Evolutionary conservation across 2,888 invertebrate genomes (phyloP), one percentile per base, ranked within the genome.

Genomic region (Nemurella pictetii): DNA sequence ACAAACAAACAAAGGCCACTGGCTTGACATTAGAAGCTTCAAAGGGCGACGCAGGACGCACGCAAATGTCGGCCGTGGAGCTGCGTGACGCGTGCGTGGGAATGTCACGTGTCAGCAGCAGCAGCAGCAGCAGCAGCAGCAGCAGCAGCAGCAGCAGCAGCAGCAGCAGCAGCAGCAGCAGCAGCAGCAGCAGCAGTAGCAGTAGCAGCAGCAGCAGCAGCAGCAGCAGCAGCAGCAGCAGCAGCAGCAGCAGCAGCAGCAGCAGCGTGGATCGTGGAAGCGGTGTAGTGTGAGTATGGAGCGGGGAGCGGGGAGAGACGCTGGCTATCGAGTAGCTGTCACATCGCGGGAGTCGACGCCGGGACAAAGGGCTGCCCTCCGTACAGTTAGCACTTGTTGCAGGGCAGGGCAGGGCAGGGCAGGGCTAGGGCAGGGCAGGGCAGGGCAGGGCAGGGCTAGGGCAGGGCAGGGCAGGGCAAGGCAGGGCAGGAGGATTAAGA

Each of bases 301-400:
- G 73, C 0, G 3, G 4, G 3, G n/a, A 73, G 73, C n/a, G n/a
- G 73, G 73, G 73, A n/a, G 73, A 73, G 83, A 26, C 72, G 35
- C 72, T 36, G 29, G 83, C 83, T 26, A 4, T 26, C n/a, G 20
- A 2, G 81, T 81, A 28, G 29, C 35, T 0, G 81, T 28, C 26
- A 35, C 20, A 26, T 25, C 26, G 80, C 80, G 86, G 85, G 81
- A 85, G 30, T 86, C 85, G 27, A 84, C 87, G n/a, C 55, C 88
- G 36, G 87, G 88, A 81, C 88, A 89, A 89, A 89, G 89, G 90
- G 90, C 90, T 90, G 90, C n/a, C n/a, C n/a, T n/a, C n/a, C n/a
- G n/a, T n/a, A n/a, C n/a, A n/a, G n/a, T n/a, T n/a, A n/a, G n/a
- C n/a, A n/a, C n/a, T n/a, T n/a, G n/a, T n/a, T n/a, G n/a, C n/a